Evolutionary conservation across 2,888 invertebrate species (phyloP).

Genomic region (Himalopsyche tibetana): DNA sequence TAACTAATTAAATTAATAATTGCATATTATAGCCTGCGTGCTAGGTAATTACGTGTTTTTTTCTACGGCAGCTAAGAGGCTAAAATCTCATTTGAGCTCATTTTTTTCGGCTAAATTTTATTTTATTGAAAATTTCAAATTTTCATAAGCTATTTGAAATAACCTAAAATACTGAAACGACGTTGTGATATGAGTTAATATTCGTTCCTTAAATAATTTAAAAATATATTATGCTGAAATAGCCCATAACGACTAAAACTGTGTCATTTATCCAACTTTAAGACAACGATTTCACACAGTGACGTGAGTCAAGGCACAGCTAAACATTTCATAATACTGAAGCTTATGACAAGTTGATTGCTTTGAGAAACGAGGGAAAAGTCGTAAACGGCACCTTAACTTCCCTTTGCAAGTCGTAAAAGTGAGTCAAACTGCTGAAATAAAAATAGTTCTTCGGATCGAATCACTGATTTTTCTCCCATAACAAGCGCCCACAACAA

Average conservation of each 20-base stretch:
- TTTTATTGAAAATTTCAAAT: no score
- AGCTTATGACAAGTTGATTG: slow-evolving; percentile 56
- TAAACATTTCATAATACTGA: slow-evolving; percentile 38
- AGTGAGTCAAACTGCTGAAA: slow-evolving; percentile 16
- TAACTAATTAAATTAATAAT: no score
- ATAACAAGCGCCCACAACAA: slow-evolving; percentile 1
- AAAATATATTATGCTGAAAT: neutral
- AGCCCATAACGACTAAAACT: neutral
- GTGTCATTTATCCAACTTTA: neutral
- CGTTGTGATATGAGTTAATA: no score
- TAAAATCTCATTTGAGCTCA: no score
- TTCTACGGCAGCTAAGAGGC: no score
- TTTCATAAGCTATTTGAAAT: no score
- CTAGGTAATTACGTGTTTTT: no score
- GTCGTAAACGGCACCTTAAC: slow-evolving; percentile 56
- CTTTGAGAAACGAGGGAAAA: slow-evolving; percentile 52
- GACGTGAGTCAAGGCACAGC: neutral
- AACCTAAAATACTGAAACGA: no score
- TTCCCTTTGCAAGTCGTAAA: slow-evolving; percentile 47
- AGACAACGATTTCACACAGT: neutral
- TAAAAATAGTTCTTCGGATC: slow-evolving; percentile 36
- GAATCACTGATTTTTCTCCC: slow-evolving; percentile 37
- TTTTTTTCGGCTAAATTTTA: no score
- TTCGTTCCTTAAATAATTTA: no score
- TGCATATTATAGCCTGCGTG: no score